Evolutionary conservation across 2,113 vertebrate species (phyloP).

Genomic region (Entomyzon cyanotis): DNA sequence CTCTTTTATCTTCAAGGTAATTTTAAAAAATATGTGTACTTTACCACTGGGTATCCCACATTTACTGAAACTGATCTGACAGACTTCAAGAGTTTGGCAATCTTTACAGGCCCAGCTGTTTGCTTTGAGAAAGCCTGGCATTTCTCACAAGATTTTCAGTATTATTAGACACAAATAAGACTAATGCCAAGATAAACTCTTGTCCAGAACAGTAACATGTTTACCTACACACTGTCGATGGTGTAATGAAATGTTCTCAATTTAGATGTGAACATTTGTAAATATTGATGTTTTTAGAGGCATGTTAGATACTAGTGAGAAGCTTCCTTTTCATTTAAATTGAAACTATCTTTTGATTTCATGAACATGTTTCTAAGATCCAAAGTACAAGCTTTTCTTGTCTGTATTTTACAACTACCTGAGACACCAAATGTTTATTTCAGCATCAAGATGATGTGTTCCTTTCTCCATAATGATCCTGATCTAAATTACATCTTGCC

Average conservation of each 20-base stretch:
- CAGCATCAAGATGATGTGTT: neutral
- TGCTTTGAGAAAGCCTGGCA: neutral
- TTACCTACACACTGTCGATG: neutral
- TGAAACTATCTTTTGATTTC: neutral
- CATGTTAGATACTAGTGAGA: neutral
- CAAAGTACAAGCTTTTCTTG: neutral
- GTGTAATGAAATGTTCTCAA: neutral
- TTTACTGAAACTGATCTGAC: neutral
- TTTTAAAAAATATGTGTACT: neutral
- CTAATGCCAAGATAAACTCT: neutral
- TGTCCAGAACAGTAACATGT: neutral
- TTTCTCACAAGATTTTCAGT: neutral
- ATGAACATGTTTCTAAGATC: neutral
- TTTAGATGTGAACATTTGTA: neutral
- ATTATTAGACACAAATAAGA: slow-evolving; percentile 9
- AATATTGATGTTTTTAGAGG: neutral
- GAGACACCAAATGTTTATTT: neutral
- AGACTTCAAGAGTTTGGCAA: neutral
- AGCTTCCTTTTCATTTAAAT: neutral
- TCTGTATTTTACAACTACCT: neutral
- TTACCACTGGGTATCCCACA: neutral
- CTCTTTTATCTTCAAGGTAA: neutral
- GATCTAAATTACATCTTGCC: neutral
- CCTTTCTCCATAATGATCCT: neutral
- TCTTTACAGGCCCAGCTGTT: neutral